These are phyloP conservation scores for Pterois miles DNA, from an alignment of 2,797 vertebrate genomes.

Conservation along the genomic window DNA sequence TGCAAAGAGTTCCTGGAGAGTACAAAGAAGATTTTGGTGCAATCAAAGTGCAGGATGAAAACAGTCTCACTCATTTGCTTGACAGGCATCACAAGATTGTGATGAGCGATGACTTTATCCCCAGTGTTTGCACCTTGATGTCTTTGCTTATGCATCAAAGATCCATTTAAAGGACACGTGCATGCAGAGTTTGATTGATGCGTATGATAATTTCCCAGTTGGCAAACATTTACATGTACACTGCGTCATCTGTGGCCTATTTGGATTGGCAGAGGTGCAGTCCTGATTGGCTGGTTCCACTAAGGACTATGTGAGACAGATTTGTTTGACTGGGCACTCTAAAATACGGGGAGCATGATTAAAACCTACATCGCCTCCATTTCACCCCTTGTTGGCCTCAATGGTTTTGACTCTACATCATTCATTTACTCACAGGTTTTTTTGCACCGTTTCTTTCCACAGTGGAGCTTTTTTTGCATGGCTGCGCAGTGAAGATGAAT, in stretches of 20 bases:
- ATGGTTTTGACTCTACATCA: constrained; percentile 44
- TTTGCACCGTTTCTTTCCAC: constrained; percentile 30
- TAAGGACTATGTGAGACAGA: constrained; percentile 65
- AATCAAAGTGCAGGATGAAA: constrained; percentile 29
- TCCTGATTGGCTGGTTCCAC: constrained; percentile 75
- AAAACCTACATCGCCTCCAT: constrained; percentile 64
- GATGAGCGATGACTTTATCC: constrained; percentile 42
- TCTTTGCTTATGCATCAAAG: constrained; percentile 56
- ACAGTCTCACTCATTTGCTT: constrained; percentile 24
- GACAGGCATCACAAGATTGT: constrained; percentile 16
- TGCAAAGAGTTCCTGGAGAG: constrained; percentile 26
- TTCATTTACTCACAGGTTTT: constrained; percentile 49
- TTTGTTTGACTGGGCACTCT: constrained; percentile 78
- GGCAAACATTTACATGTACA: constrained; percentile 68
- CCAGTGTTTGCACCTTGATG: constrained; percentile 52
- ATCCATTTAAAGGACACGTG: constrained; percentile 44
- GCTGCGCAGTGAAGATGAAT: constrained; percentile 12
- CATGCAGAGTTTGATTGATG: constrained; percentile 58
- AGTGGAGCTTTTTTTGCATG: constrained; percentile 22
- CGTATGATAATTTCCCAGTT: constrained; percentile 70
- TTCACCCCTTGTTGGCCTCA: constrained; percentile 63
- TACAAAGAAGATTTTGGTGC: constrained; percentile 42
- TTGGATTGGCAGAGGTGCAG: constrained; percentile 73
- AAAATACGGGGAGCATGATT: constrained; percentile 66
- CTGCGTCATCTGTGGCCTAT: constrained; percentile 73